phyloP scores from a whole-genome alignment of 2,888 invertebrate genomes.

The Cheiracanthium punctorium region DNA sequence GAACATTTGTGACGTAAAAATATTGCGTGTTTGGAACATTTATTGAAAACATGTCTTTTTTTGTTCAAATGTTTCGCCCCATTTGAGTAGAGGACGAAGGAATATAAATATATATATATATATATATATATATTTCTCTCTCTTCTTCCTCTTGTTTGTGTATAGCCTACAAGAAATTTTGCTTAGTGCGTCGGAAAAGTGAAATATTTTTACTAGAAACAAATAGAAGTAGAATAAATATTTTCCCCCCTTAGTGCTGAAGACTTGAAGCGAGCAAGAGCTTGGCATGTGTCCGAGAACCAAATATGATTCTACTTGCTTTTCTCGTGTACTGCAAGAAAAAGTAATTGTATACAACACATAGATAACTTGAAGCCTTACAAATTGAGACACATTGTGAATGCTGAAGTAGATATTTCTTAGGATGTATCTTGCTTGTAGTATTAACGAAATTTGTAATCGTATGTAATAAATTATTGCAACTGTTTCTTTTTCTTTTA shows the following conservation, averaged over 20 bases:
- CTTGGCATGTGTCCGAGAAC: neutral
- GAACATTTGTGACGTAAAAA: neutral
- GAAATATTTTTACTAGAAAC: neutral
- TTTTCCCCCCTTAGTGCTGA: neutral
- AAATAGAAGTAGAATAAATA: neutral
- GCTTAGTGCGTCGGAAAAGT: neutral
- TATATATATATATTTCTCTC: neutral
- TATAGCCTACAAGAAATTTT: neutral
- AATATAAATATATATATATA: too few relatives aligned
- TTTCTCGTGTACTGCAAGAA: neutral
- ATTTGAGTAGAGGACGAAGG: neutral
- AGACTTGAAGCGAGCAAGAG: neutral
- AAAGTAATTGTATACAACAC: neutral
- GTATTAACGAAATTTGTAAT: too few relatives aligned
- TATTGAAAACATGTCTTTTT: neutral
- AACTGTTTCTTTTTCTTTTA: too few relatives aligned
- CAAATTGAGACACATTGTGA: neutral
- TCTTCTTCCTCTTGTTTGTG: neutral
- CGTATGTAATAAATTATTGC: too few relatives aligned
- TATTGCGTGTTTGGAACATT: neutral
- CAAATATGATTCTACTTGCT: conserved; percentile 1
- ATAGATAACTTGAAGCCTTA: neutral
- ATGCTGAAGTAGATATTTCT: too few relatives aligned
- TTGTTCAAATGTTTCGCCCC: too few relatives aligned
- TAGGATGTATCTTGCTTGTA: too few relatives aligned